Percentiles rank a stretch among this genome's conserved stretches.
Conservation (phyloP, 1,140 invertebrate genomes). For the Ylistrum balloti region DNA sequence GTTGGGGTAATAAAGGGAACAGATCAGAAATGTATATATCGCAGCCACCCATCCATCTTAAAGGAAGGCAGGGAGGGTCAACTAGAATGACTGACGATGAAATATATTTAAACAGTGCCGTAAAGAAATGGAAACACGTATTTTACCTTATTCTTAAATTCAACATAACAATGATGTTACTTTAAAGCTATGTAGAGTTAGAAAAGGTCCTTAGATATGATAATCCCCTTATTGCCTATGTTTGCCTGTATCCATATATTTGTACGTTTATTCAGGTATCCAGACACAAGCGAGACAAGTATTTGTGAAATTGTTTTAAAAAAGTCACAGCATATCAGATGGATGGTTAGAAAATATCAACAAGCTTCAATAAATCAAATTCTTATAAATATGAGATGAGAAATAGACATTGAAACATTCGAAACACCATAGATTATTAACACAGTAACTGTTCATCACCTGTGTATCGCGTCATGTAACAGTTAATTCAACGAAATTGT, state of each 20-base stretch:
- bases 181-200: not conserved
- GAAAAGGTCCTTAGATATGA: not conserved
- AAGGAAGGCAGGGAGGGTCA: not conserved
- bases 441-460: not conserved
- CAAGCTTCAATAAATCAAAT: not conserved
- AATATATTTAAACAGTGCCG: not conserved
- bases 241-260: not conserved
- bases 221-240: not conserved
- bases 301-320: not conserved
- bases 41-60: not conserved
- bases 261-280: not conserved
- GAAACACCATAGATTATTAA: not conserved
- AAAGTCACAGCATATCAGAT: not conserved
- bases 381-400: not conserved
- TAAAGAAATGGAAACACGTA: not conserved
- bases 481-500: constrained; percentile 3
- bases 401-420: not conserved
- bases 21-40: constrained; percentile 20
- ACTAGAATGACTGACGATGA: not conserved
- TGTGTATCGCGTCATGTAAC: not conserved
- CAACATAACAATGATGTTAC: not conserved
- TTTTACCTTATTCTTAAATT: not conserved
- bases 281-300: not conserved
- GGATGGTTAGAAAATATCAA: not conserved
- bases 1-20: not conserved